Evolutionary conservation across 2,113 vertebrate genomes (phyloP), one percentile per base, ranked within the genome.

Genomic region (Murina feae): DNA sequence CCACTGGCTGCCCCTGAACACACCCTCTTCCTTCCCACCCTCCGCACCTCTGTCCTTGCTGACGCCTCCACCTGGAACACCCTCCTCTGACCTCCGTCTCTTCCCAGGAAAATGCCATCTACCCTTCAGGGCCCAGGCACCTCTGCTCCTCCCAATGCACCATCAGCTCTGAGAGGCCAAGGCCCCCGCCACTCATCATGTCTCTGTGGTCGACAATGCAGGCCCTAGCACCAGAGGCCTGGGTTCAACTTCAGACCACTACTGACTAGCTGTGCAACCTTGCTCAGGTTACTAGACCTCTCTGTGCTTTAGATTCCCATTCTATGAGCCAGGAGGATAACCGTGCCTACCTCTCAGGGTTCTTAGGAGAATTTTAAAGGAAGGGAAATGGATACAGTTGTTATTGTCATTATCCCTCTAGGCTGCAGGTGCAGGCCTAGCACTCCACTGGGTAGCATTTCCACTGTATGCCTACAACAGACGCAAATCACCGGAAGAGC

Each of bases 391-490:
- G n/a, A 4, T 37, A 30, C 42, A 30, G 39, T 6, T 23, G 35
- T 44, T 35, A 12, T 28, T 44, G 4, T 71, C 25, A 28, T 16
- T 10, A 23, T 25, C n/a, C 55, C 18, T 42, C 55, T 17, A 0
- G 6, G 6, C 76, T 72, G 32, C 5, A 8, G 3, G 53, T 10
- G 35, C 3, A 14, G 68, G 23, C 6, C 7, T 42, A n/a, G 37
- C 20, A 1, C 68, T 55, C 17, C 7, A 3, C 2, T 6, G 51
- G 2, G 2, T 0, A 3, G 21, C 7, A 42, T 17, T 78, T 39
- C 47, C 37, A 55, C 25, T 49, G n/a, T 8, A 11, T 12, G 37
- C 47, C 75, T 11, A 30, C 12, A 30, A 32, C 10, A 16, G 66
- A 37, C 23, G 16, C 18, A 93, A 47, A 47, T 37, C 63, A 60